phyloP scores from a whole-genome alignment of 2,888 invertebrate genomes.

The Drosophila infuscata region DNA sequence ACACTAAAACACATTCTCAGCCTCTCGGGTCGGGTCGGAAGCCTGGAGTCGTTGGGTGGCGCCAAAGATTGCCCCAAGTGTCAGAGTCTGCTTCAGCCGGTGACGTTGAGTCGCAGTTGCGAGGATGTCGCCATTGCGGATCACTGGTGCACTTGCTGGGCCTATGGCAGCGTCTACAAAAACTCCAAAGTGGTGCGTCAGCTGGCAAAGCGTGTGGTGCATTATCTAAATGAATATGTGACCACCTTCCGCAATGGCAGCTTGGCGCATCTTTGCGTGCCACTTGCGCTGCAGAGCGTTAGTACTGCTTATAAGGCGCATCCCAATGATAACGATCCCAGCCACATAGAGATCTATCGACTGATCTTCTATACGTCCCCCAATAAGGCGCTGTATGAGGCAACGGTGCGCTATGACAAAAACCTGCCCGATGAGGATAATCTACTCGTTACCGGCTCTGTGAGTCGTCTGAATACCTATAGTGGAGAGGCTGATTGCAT shows the following conservation, averaged over 20 bases:
- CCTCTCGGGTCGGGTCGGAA: constrained; percentile 85
- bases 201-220: constrained; percentile 85
- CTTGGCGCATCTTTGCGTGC: constrained; percentile 85
- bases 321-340: constrained; percentile 34
- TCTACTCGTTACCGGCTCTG: constrained; percentile 86
- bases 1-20: constrained; percentile 89
- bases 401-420: constrained; percentile 87
- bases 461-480: constrained; percentile 88
- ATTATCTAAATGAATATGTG: constrained; percentile 82
- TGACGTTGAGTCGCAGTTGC: constrained; percentile 88
- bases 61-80: constrained; percentile 88
- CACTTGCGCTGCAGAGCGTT: constrained; percentile 86
- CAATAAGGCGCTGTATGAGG: constrained; percentile 89
- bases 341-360: constrained; percentile 86
- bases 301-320: constrained; percentile 86
- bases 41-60: constrained; percentile 52
- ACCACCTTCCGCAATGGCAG: constrained; percentile 78
- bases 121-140: constrained; percentile 88
- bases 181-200: constrained; percentile 86
- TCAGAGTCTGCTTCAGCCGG: constrained; percentile 87
- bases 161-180: constrained; percentile 85
- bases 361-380: constrained; percentile 90
- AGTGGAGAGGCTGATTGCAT: constrained; percentile 86
- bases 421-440: constrained; percentile 65
- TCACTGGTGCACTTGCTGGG: constrained; percentile 92